Evolutionary conservation across 2,113 vertebrate genomes (phyloP), one percentile per base, ranked within the genome.

Genomic region (Platichthys flesus): DNA sequence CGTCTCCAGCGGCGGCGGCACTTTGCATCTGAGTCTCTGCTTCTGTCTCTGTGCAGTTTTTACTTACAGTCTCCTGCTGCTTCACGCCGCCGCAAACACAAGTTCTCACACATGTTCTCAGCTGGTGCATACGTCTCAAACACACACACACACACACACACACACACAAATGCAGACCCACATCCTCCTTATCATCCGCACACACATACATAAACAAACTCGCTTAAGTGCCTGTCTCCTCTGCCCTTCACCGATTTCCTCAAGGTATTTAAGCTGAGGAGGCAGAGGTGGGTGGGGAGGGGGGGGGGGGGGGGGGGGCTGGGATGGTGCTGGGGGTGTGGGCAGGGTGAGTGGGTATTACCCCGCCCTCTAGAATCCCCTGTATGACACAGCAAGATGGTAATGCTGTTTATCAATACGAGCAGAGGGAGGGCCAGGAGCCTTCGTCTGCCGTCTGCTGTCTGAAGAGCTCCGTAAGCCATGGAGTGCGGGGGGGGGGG

Each of bases 151-250:
- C 60, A 31, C 59, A 24, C 54, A 64, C 10, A 59, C 31, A 8
- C 31, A 31, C 45, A 57, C 77, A 59, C 15, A 59, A n/a, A 55
- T 18, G 10, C 58, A 69, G 55, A 68, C 62, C 23, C 85, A 66
- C 64, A 76, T 56, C 47, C 35, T 28, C 26, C 77, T 85, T 82
- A 84, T 89, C 76, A 16, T 69, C 23, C 28, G 35, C 67, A 67
- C 24, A 24, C 24, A 24, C 24, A 83, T 45, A 57, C 67, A 67
- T 74, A 83, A 45, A 57, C 77, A 59, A 26, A 59, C 28, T 18
- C 16, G 23, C 62, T 82, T 35, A 15, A 20, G 71, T 70, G 58
- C 23, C 81, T 77, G 55, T 67, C 72, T 75, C 49, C 20, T 54
- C 18, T 20, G 51, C 51, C 51, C 51, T 66, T 62, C 60, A 14